Conservation (phyloP, 2,113 vertebrate species). For the Xerus inauris region DNA sequence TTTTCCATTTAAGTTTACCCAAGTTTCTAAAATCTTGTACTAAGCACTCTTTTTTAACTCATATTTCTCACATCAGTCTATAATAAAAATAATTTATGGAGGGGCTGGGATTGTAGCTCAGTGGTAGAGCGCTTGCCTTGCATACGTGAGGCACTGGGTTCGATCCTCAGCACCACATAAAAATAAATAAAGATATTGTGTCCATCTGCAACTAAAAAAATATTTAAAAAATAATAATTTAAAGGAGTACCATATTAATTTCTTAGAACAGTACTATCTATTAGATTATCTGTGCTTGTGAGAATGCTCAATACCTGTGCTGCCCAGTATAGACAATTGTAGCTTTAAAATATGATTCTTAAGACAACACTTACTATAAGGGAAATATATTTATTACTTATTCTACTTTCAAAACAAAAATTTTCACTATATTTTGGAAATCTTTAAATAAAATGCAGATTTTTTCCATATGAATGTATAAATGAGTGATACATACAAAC, state of each 20-base stretch:
- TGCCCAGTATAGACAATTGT: background rate
- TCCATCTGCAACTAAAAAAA: too few relatives aligned
- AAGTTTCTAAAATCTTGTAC: background rate
- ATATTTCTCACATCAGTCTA: too few relatives aligned
- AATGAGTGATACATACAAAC: background rate
- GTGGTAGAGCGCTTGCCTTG: too few relatives aligned
- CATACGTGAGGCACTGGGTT: too few relatives aligned
- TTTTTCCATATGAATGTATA: background rate
- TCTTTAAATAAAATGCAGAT: background rate
- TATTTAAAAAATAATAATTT: too few relatives aligned
- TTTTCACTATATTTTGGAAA: background rate
- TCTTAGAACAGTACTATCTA: background rate
- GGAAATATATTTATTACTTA: slow-evolving; percentile 10
- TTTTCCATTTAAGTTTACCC: background rate
- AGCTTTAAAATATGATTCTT: background rate
- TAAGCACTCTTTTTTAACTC: background rate
- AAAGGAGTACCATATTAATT: background rate
- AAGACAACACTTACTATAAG: background rate
- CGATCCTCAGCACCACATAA: too few relatives aligned
- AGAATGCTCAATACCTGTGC: background rate
- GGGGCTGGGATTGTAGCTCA: too few relatives aligned
- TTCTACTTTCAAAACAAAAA: background rate
- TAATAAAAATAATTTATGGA: too few relatives aligned
- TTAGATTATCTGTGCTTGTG: background rate
- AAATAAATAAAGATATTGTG: too few relatives aligned